Base-by-base conservation (phyloP, 1,140 invertebrate genomes). In the Diachasmimorpha longicaudata region DNA sequence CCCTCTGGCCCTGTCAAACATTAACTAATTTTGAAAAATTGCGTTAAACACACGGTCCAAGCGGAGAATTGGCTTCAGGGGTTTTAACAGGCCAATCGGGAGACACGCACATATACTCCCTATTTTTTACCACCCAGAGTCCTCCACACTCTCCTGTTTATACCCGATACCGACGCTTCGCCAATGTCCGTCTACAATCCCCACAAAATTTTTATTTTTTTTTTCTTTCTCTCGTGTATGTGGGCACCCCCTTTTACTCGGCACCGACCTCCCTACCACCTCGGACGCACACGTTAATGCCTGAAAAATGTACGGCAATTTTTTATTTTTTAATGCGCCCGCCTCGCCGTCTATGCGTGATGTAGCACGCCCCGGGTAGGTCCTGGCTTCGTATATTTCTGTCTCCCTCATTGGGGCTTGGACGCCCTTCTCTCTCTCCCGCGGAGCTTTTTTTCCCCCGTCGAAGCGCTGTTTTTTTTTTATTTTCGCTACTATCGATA, bases 281-380 rank as follows among this genome's bases (percentile, higher is more conserved):
- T 80, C 82, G 82, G 14, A 79, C 83, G 84, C 83, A 82, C 86
- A 86, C 85, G 87, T 85, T 88, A 89, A 88, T 88, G 86, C 87
- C 85, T 89, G 88, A 89, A 89, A 89, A 89, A 89, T 89, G 88
- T 89, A 88, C 86, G 83, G 87, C 87, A 87, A 89, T 88, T 89
- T 89, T 89, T 89, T 89, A 89, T 88, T 88, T 88, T 88, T 89
- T 89, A 89, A 89, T 89, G 87, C 87, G 85, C 83, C 82, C 81
- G 80, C 79, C 81, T 80, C 82, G 79, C 78, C 78, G 82, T 87
- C 83, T 86, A 85, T 86, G 85, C 83, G 85, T 87, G 86, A 88
- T 88, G 85, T 86, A 86, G 84, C 85, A 80, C 83, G 23, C 85
- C 81, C 84, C 48, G 77, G 72, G 68, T 79, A 73, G 23, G 42